A percentile compares a stretch with the other conserved stretches of the same genome.
phyloP scores from a whole-genome alignment of 2,797 vertebrate genomes.

The Catostomus latipinnis region DNA sequence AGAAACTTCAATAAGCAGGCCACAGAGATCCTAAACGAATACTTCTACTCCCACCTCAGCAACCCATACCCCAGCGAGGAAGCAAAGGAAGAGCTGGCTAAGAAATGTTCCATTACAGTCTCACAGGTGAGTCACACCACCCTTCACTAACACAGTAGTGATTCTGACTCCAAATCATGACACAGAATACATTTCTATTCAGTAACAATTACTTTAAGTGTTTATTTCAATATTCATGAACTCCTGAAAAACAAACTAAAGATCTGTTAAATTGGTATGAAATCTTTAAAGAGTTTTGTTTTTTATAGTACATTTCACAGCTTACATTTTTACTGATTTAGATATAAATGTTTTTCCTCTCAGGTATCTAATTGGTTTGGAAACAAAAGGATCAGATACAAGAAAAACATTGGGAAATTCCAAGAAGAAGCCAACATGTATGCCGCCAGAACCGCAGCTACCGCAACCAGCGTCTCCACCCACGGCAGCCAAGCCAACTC shows the following conservation, averaged over 20 bases:
- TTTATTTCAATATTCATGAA: not conserved
- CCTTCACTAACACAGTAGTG: not conserved
- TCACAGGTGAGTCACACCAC: conserved; percentile 81
- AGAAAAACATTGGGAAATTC: conserved; percentile 96
- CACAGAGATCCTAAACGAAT: conserved; percentile 92
- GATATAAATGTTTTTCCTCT: conserved; percentile 37
- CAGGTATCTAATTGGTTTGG: conserved; percentile 96
- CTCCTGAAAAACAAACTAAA: not conserved
- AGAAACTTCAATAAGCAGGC: conserved; percentile 94
- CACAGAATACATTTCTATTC: too few species aligned
- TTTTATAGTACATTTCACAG: too few species aligned
- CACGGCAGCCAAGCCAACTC: conserved; percentile 99
- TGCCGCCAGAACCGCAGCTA: conserved; percentile 94
- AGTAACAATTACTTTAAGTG: too few species aligned
- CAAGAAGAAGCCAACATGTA: conserved; percentile 96
- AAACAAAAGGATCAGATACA: conserved; percentile 95
- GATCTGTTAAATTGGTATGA: not conserved
- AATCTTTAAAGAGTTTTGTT: not conserved
- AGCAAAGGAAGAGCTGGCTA: conserved; percentile 93
- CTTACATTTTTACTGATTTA: not conserved
- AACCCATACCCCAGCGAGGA: conserved; percentile 95
- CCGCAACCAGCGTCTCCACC: conserved; percentile 94
- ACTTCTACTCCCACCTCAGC: conserved; percentile 95
- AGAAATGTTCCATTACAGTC: conserved; percentile 92
- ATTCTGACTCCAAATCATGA: too few species aligned